Percentiles rank a stretch among this genome's conserved stretches.
phyloP scores from a whole-genome alignment of 1,140 invertebrate species.

The Ladona fulva region DNA sequence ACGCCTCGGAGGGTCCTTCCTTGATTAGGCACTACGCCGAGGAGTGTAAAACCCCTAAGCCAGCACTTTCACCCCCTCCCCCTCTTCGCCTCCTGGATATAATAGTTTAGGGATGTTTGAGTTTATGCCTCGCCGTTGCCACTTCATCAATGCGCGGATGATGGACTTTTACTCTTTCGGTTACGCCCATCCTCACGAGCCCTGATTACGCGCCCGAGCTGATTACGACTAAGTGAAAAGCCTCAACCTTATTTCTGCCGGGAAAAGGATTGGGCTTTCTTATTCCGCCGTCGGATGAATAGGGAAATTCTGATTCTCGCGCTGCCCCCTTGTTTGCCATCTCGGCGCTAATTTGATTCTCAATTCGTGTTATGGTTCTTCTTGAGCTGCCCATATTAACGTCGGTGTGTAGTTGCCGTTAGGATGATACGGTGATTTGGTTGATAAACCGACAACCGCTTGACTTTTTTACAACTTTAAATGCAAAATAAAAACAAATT shows the following conservation, averaged over 20 bases:
- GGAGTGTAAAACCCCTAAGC: neutral
- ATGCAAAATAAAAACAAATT: too few species aligned
- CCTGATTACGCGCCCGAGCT: neutral
- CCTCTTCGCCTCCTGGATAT: neutral
- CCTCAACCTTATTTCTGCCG: neutral
- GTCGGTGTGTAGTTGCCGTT: too few species aligned
- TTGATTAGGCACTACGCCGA: neutral
- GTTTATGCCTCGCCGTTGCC: neutral
- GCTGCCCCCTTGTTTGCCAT: too few species aligned
- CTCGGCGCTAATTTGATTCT: too few species aligned
- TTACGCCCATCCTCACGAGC: neutral
- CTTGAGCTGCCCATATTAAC: too few species aligned
- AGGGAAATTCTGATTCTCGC: too few species aligned
- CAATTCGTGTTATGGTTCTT: too few species aligned
- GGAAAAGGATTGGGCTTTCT: neutral
- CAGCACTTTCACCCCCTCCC: neutral
- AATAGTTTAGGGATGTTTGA: slow-evolving; percentile 6
- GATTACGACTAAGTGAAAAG: neutral
- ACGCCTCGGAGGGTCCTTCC: neutral
- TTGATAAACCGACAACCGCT: too few species aligned
- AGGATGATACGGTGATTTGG: too few species aligned
- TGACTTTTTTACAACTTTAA: too few species aligned
- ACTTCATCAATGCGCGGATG: slow-evolving; percentile 7
- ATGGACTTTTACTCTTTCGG: neutral
- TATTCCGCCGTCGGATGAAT: neutral